Evolutionary conservation across 1,140 invertebrate species (phyloP), one percentile per base, ranked within the genome.

Genomic region (Belonocnema kinseyi): DNA sequence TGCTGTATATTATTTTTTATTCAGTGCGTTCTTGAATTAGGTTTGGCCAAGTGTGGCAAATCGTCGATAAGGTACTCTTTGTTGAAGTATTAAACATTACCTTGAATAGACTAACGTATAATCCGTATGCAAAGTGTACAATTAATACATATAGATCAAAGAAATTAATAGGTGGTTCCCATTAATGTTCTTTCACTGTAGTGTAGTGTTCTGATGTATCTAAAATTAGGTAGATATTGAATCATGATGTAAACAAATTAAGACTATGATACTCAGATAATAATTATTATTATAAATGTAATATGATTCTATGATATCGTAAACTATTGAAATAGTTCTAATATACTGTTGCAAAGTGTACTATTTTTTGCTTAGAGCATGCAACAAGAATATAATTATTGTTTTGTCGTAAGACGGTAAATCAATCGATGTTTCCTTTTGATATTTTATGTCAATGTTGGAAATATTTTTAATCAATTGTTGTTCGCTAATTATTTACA

Each of bases 131-230:
- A 53, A 56, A 76, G 50, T 52, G 53, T 76, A 75, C 21, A 61
- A 72, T 74, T 77, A 72, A 70, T 73, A 73, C 21, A 66, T n/a
- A 26, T 50, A 70, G 46, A 33, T 56, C 70, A 52, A 77, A 50
- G 77, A 78, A 80, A 70, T 80, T 82, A 79, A 52, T 79, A 40
- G 70, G 76, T 77, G 71, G 54, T 80, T 77, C 73, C 80, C 66
- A 80, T 86, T 85, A 83, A 86, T 81, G 82, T 88, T 86, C 81
- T 87, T 79, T 85, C 80, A 77, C 76, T 86, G 80, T 86, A 88
- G 74, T 86, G 80, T 86, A 88, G 74, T 85, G 82, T 88, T 88
- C 77, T 77, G 75, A 78, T 80, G 82, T 85, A 83, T 85, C 86
- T 86, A 85, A 85, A 87, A 85, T 83, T 86, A 88, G 84, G 40